Evolutionary conservation across 2,113 vertebrate species (phyloP), one percentile per base, ranked within the genome.

Genomic region (Heterochromis multidens): DNA sequence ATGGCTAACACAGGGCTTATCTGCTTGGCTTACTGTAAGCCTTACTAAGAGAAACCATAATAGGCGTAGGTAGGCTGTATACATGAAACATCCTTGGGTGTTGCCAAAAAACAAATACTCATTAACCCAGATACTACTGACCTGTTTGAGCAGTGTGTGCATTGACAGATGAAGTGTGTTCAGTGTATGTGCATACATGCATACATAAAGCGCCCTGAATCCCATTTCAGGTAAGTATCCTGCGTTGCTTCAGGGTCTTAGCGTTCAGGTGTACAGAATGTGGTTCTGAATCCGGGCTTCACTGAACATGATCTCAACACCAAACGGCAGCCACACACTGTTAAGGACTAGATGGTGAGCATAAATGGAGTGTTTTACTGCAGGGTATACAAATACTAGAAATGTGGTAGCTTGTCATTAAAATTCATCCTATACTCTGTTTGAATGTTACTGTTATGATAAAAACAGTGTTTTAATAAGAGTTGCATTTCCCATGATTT

Each of bases 51-150:
- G 89, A 87, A 90, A 82, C 78, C 85, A 90, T 90, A 84, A 91
- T 88, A 91, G 85, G 91, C 62, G 62, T 86, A 89, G 92, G 89
- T 83, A 89, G 88, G 80, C 79, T 88, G 63, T 65, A 67, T 57
- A 79, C 60, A 90, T 85, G 87, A 92, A 83, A 92, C 87, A 92
- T 89, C 86, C 88, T 90, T 94, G 94, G 93, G 94, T 90, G 91
- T 94, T 91, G 89, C 91, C 92, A 87, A 92, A 92, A 94, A 93
- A 91, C 93, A 95, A 95, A 95, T 88, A 95, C 83, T 90, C 91
- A 89, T 91, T 93, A 93, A 92, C 93, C 88, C 81, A 92, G 84
- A 91, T 88, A 89, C 46, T 86, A 81, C 77, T 33, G 5, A 88
- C 91, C 85, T 91, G 77, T 93, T 92, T 87, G 83, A 90, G 86